Evolutionary conservation across 2,113 vertebrate genomes (phyloP).

Genomic region (Rhabdomys dilectus): DNA sequence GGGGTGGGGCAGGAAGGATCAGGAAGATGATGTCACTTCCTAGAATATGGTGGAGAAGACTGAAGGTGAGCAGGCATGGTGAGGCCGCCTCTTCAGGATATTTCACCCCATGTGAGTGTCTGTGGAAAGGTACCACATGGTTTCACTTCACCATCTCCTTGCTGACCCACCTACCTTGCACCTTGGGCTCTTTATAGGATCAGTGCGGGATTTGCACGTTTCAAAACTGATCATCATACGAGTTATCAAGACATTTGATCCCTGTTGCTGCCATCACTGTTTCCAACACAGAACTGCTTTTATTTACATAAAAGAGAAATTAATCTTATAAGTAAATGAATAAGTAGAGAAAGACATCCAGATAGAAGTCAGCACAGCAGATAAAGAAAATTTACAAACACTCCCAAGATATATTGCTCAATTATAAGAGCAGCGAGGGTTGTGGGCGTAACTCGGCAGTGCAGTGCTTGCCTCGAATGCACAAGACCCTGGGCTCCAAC

Average conservation of each 20-base stretch:
- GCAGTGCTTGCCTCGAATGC: background rate
- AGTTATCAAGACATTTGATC: background rate
- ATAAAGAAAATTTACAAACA: conserved; percentile 3
- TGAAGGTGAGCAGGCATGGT: rapidly evolving
- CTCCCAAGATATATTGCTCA: background rate
- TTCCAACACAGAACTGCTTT: background rate
- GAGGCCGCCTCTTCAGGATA: background rate
- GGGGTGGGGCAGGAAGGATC: too few species aligned
- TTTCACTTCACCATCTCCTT: background rate
- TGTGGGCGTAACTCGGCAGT: background rate
- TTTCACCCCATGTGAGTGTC: too few species aligned
- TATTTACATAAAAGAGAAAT: conserved; percentile 13
- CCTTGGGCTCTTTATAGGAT: background rate
- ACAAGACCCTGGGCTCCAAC: background rate
- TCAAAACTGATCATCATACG: background rate
- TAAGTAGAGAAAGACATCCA: background rate
- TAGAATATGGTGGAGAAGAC: background rate
- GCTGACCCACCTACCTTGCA: background rate
- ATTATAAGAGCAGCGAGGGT: background rate
- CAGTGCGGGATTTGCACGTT: background rate
- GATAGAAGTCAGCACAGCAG: background rate
- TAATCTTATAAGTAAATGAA: conserved; percentile 37
- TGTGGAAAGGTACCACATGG: background rate
- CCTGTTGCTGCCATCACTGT: background rate
- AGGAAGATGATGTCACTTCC: rapidly evolving